These are phyloP conservation scores for Drosophila pandora DNA, from an alignment of 1,140 invertebrate species.

Conservation along the genomic window DNA sequence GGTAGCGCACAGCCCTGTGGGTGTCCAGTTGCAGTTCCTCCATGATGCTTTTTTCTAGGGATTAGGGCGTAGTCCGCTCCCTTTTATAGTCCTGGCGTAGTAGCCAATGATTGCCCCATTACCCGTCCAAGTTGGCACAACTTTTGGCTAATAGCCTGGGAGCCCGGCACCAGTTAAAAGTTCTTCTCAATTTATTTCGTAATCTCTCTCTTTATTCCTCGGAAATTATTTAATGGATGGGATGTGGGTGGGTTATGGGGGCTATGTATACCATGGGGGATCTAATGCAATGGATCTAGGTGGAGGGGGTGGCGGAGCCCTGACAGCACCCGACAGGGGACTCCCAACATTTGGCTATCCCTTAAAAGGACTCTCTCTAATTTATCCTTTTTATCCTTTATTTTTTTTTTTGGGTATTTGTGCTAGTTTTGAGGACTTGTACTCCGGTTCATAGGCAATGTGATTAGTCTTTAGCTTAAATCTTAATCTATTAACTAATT, in stretches of 20 bases:
- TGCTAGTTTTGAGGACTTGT: not conserved
- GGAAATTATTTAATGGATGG: conserved; percentile 17
- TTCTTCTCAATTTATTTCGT: conserved; percentile 13
- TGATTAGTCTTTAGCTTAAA: not conserved
- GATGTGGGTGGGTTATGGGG: not conserved
- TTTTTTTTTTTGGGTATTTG: not conserved
- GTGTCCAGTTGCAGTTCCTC: conserved; percentile 42
- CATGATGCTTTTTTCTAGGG: not conserved
- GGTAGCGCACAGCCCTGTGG: conserved; percentile 57
- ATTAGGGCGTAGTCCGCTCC: too few relatives aligned
- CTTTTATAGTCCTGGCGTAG: conserved; percentile 9
- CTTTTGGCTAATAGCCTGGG: conserved; percentile 33
- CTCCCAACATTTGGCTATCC: conserved; percentile 15
- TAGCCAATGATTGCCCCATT: conserved; percentile 5
- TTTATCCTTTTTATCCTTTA: not conserved
- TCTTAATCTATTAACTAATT: not conserved
- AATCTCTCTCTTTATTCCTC: conserved; percentile 33
- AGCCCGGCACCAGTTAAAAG: conserved; percentile 19
- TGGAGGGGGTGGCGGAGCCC: not conserved
- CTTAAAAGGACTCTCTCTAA: too few relatives aligned
- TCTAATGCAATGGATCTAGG: not conserved
- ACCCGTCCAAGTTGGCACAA: not conserved
- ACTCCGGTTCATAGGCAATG: not conserved
- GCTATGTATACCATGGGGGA: not conserved
- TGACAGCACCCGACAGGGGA: conserved; percentile 18